Conservation (phyloP, 1,140 invertebrate species). For the Choristoneura fumiferana region DNA sequence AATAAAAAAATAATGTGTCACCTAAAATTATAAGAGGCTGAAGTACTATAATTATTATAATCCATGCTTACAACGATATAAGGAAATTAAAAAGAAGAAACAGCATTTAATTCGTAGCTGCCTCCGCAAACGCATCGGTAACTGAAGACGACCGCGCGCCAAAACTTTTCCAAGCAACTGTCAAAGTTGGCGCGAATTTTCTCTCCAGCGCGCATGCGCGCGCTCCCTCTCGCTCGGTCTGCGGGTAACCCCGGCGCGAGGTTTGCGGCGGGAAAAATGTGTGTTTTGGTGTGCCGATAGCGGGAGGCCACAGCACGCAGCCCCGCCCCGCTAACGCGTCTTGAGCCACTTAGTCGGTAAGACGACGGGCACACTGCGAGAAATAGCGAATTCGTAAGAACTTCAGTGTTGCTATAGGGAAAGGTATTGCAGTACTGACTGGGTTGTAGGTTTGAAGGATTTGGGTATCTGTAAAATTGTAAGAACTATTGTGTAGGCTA, state of each 20-base stretch:
- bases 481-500: too few species aligned
- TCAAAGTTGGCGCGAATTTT: conserved; percentile 67
- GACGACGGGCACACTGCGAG: conserved; percentile 60
- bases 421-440: too few species aligned
- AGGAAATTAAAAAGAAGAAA: too few species aligned
- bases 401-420: too few species aligned
- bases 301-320: conserved; percentile 64
- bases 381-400: too few species aligned
- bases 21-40: too few species aligned
- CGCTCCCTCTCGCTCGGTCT: conserved; percentile 56
- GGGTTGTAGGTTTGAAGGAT: too few species aligned
- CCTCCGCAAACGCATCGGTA: background rate
- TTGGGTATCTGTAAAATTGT: too few species aligned
- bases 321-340: conserved; percentile 72
- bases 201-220: conserved; percentile 54
- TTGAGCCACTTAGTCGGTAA: conserved; percentile 75
- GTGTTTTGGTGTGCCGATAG: conserved; percentile 76
- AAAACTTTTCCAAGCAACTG: conserved; percentile 39
- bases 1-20: too few species aligned
- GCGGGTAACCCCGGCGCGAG: conserved; percentile 75
- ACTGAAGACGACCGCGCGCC: conserved; percentile 12
- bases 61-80: too few species aligned
- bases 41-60: too few species aligned
- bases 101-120: too few species aligned
- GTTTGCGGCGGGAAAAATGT: conserved; percentile 77